Percentiles rank a stretch among this genome's conserved stretches.
Conservation (phyloP, 1,140 invertebrate genomes). For the Apocrypta bakeri region DNA sequence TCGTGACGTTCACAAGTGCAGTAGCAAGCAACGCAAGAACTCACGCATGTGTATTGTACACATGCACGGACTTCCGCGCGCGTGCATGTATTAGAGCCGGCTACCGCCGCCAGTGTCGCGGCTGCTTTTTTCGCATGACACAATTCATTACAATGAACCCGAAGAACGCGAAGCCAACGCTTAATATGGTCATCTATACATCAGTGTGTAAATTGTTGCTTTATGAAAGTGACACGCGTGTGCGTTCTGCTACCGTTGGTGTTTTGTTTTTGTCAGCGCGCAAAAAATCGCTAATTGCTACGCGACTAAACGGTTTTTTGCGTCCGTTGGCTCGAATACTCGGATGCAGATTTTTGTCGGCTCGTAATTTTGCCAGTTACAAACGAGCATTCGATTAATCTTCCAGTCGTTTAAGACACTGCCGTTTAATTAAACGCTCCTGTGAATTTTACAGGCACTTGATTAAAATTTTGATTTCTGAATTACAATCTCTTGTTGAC, state of each 20-base stretch:
- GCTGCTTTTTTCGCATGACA: slow-evolving; percentile 24
- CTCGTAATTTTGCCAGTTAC: background rate
- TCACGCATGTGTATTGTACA: background rate
- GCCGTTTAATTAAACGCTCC: background rate
- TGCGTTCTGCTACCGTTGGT: background rate
- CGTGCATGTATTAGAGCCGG: background rate
- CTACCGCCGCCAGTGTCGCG: background rate
- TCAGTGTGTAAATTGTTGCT: slow-evolving; percentile 3
- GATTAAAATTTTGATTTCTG: no score
- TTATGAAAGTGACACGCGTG: slow-evolving; percentile 4
- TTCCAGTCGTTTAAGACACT: background rate
- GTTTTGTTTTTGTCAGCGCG: background rate
- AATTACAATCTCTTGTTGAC: no score
- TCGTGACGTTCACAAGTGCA: slow-evolving; percentile 14
- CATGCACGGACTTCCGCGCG: background rate
- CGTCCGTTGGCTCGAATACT: background rate
- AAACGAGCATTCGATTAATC: background rate
- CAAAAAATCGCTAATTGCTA: background rate
- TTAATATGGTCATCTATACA: slow-evolving; percentile 12
- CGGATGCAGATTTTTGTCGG: no score
- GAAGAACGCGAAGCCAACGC: background rate
- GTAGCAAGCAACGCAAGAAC: background rate
- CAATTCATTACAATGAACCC: slow-evolving; percentile 24
- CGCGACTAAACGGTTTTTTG: background rate
- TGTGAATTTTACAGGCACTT: no score